Base-by-base conservation (phyloP, 2,797 vertebrate genomes). In the Urosaurus nigricauda region DNA sequence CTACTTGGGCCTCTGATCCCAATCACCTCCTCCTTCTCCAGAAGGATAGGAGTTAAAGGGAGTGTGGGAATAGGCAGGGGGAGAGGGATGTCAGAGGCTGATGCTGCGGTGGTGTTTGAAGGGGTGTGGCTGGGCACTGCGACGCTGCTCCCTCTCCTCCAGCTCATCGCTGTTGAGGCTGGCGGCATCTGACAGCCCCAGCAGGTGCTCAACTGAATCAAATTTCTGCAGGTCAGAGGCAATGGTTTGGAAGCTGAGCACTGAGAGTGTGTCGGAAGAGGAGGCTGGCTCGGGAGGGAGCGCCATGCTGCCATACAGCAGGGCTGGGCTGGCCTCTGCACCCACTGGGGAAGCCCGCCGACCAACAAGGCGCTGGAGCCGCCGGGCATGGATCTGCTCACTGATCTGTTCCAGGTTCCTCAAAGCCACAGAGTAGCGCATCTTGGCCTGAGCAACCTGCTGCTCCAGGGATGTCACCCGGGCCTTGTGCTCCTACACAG, bases 351-450 rank as follows among this genome's bases (percentile, higher is more conserved):
- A 98, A 43, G 97, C 97, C 1, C 98, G 97, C 58, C 77, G 89
- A 12, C 89, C 21, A 0, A 95, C 3, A 0, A 90, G 91, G 0
- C 94, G 81, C 0, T 94, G 95, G 2, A 93, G 88, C 0, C 97
- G 91, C 9, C 98, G 98, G 0, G 98, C 98, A 0, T 99, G 98
- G 91, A 99, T 99, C 93, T 99, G 98, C 90, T 99, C 98, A 2
- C 98, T 99, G 97, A 99, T 99, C 92, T 98, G 97, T 84, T 99
- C 98, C 94, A 99, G 91, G 96, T 98, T 99, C 0, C 98, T 96
- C 13, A 99, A 94, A 19, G 98, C 98, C 1, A 98, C 97, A 0
- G 98, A 98, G 83, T 99, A 99, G 24, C 98, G 97, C 0, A 97
- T 97, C 95, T 99, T 99, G 71, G 98, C 98, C 89, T 98, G 98